Conservation (phyloP, 2,113 vertebrate genomes). For the Psammodynastes pulverulentus region DNA sequence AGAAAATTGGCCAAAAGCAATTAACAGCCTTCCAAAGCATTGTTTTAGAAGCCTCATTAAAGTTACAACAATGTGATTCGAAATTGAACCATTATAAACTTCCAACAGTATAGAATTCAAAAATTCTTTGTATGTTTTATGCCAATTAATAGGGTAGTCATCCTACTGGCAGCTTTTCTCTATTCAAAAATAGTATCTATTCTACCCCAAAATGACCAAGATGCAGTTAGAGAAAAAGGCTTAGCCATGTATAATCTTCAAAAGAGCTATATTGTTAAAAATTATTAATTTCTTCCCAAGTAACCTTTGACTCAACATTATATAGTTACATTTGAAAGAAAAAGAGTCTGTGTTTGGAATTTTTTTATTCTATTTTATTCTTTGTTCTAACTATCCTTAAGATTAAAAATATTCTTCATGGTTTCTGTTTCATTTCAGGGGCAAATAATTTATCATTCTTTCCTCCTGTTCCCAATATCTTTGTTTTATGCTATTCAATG, state of each 20-base stretch:
- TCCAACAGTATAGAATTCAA: not conserved
- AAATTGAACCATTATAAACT: not conserved
- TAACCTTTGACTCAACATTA: not conserved
- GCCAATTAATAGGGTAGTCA: not conserved
- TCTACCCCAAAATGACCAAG: not conserved
- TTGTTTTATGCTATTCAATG: not conserved
- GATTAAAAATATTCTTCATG: not conserved
- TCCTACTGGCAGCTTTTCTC: not conserved
- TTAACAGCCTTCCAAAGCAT: not conserved
- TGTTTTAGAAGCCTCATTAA: not conserved
- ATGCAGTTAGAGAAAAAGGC: not conserved
- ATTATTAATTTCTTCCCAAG: not conserved
- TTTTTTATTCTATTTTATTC: not conserved
- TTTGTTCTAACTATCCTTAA: not conserved
- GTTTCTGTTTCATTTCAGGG: not conserved
- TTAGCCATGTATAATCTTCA: not conserved
- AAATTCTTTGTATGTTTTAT: not conserved
- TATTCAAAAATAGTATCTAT: not conserved
- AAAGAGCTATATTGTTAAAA: not conserved
- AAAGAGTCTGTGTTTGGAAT: not conserved
- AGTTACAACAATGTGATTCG: not conserved
- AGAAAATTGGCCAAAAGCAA: not conserved
- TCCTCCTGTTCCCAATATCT: not conserved
- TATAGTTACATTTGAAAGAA: not conserved
- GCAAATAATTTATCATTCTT: not conserved